Conservation (phyloP, 2,113 vertebrate genomes). For the Carassius auratus region DNA sequence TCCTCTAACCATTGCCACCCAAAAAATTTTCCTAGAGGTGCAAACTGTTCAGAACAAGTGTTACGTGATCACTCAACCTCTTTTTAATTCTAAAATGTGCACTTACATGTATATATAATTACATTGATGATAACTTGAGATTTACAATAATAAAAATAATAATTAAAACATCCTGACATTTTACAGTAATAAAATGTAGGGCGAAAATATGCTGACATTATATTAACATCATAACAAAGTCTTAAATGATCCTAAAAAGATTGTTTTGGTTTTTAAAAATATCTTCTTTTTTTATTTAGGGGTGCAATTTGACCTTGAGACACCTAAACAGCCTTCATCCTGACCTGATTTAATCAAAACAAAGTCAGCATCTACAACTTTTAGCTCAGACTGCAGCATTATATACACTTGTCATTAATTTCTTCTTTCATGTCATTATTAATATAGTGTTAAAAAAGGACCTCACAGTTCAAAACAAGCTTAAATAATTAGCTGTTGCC, state of each 20-base stretch:
- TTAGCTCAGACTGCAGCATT: background rate
- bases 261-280: background rate
- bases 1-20: background rate
- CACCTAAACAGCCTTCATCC: background rate
- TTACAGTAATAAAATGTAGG: background rate
- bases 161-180: background rate
- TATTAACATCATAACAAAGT: background rate
- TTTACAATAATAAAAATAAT: background rate
- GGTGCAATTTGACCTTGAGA: background rate
- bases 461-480: slow-evolving; percentile 33
- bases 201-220: background rate
- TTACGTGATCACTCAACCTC: background rate
- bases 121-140: background rate
- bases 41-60: background rate
- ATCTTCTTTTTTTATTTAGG: background rate
- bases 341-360: background rate
- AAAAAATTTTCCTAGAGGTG: background rate
- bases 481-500: slow-evolving; percentile 49
- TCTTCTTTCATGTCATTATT: slow-evolving; percentile 18
- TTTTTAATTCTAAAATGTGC: background rate
- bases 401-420: background rate
- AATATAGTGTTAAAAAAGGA: slow-evolving; percentile 23
- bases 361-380: background rate
- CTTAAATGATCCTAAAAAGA: background rate
- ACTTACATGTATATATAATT: background rate